phyloP scores from a whole-genome alignment of 2,797 vertebrate species.

The Myoxocephalus aenaeus region DNA sequence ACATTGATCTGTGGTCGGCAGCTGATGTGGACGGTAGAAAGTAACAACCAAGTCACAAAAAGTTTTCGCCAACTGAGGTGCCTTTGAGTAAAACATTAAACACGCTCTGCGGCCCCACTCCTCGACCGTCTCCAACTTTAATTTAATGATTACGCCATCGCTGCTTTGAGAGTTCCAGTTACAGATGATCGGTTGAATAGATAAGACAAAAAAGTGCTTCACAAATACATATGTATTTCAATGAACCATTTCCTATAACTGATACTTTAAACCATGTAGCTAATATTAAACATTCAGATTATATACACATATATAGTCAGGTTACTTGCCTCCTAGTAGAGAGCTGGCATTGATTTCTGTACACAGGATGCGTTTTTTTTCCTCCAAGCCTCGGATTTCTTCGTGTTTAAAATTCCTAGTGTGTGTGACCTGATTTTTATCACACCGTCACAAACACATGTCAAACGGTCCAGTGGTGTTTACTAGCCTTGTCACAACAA shows the following conservation, averaged over 20 bases:
- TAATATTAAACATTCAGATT: not conserved
- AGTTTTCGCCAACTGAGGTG: not conserved
- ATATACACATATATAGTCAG: not conserved
- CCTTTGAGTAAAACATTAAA: not conserved
- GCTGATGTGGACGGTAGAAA: not conserved
- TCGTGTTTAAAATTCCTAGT: conserved; percentile 31
- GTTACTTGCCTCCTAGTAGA: not conserved
- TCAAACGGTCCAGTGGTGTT: conserved; percentile 60
- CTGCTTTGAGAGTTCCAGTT: not conserved
- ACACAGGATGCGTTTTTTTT: not conserved
- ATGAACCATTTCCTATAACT: not conserved
- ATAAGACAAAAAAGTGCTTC: not conserved
- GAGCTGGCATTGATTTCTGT: not conserved
- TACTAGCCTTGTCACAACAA: conserved; percentile 73
- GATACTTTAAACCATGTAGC: not conserved
- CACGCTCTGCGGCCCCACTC: not conserved
- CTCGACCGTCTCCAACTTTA: not conserved
- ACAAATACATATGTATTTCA: not conserved
- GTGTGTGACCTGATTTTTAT: conserved; percentile 53
- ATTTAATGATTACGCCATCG: not conserved
- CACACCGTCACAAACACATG: conserved; percentile 49
- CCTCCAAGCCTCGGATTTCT: not conserved
- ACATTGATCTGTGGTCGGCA: not conserved
- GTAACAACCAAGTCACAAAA: not conserved
- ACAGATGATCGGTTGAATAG: not conserved